A percentile compares a stretch with the other conserved stretches of the same genome.
Conservation (phyloP, 1,140 invertebrate genomes). For the Rhopalosiphum maidis region DNA sequence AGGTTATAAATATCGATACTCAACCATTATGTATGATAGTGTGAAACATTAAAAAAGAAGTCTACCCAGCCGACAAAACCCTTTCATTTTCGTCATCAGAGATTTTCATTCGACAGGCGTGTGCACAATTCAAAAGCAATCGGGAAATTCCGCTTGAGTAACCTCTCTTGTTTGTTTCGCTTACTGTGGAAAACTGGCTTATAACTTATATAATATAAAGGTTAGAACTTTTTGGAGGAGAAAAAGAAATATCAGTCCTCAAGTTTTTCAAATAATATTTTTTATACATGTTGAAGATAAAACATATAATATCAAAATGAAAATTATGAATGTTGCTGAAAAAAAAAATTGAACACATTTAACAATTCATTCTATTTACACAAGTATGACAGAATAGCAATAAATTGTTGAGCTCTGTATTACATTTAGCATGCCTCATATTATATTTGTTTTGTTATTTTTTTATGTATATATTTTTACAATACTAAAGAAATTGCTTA, state of each 20-base stretch:
- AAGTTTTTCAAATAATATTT: background rate
- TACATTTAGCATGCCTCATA: background rate
- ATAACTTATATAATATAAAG: slow-evolving; percentile 7
- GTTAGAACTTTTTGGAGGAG: slow-evolving; percentile 11
- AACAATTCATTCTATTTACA: background rate
- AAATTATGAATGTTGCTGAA: background rate
- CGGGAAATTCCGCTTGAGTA: slow-evolving; percentile 33
- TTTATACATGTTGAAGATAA: background rate
- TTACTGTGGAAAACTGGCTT: slow-evolving; percentile 20
- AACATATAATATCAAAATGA: slow-evolving; percentile 28
- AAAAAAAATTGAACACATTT: background rate
- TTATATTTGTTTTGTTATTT: background rate
- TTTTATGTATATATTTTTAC: background rate
- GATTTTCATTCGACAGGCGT: background rate
- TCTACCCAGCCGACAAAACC: background rate
- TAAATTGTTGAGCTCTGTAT: slow-evolving; percentile 8
- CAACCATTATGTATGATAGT: background rate
- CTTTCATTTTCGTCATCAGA: slow-evolving; percentile 28
- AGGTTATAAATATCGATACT: background rate
- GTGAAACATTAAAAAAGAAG: background rate
- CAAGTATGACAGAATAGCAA: background rate
- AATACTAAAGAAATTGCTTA: background rate
- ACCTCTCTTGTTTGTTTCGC: slow-evolving; percentile 34
- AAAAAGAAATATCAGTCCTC: background rate
- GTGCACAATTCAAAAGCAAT: slow-evolving; percentile 50